A percentile compares a stretch with the other conserved stretches of the same genome.
Conservation (phyloP, 2,797 vertebrate genomes). For the Sebastiscus albofasciatus region DNA sequence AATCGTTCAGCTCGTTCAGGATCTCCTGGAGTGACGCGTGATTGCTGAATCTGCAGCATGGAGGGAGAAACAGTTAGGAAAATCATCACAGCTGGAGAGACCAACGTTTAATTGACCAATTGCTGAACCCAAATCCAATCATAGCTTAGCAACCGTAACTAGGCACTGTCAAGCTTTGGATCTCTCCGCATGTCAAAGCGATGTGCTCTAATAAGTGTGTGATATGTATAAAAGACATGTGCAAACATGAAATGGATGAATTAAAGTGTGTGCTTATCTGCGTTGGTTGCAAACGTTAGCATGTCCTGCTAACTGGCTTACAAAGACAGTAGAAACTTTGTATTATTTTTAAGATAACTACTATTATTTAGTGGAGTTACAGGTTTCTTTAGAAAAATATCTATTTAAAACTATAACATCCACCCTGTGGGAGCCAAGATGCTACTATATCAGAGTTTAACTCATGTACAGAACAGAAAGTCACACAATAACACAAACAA, state of each 20-base stretch:
- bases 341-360: no score
- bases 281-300: background rate
- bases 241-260: background rate
- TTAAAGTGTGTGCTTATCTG: background rate
- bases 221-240: background rate
- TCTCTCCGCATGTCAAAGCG: background rate
- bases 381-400: no score
- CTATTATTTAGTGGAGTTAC: no score
- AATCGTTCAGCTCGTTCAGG: slow-evolving; percentile 93
- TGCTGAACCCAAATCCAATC: background rate
- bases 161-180: background rate
- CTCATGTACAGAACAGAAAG: no score
- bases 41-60: slow-evolving; percentile 88
- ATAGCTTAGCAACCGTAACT: background rate
- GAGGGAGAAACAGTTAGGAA: background rate
- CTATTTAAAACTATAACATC: no score
- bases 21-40: slow-evolving; percentile 93
- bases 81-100: background rate
- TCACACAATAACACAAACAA: no score
- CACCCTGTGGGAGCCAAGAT: no score
- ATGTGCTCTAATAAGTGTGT: background rate
- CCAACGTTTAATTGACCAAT: background rate
- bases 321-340: background rate
- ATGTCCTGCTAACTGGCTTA: background rate
- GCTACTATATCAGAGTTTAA: no score